phyloP scores from a whole-genome alignment of 2,888 invertebrate species.

The Brachylomia viminalis region DNA sequence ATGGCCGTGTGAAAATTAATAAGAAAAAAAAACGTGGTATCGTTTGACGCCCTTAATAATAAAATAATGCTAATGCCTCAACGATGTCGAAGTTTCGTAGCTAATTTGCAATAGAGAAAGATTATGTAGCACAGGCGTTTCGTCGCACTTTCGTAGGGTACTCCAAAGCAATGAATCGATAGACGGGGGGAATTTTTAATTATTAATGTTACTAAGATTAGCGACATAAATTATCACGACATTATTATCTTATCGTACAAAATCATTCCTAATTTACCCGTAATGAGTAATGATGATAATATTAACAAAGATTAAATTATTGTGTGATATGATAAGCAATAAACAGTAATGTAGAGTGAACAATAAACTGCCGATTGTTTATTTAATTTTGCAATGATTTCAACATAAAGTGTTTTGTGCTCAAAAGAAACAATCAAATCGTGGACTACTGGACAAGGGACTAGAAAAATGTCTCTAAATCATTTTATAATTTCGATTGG shows the following conservation, averaged over 20 bases:
- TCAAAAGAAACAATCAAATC: conserved; percentile 21
- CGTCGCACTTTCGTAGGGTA: background rate
- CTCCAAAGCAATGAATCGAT: background rate
- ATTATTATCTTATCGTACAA: conserved; percentile 68
- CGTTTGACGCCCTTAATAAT: no score
- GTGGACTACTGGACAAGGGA: background rate
- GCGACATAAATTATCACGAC: conserved; percentile 17
- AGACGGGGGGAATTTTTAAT: background rate
- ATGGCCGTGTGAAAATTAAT: background rate
- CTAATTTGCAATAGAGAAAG: background rate
- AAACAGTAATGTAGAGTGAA: conserved; percentile 41
- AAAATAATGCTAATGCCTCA: background rate
- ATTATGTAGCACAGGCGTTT: background rate
- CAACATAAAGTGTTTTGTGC: conserved; percentile 16
- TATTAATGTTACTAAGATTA: background rate
- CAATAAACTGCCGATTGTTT: conserved; percentile 18
- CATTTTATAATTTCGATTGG: conserved; percentile 32
- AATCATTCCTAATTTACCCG: conserved; percentile 74
- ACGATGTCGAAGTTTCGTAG: background rate
- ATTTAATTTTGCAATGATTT: conserved; percentile 31
- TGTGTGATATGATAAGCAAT: conserved; percentile 68
- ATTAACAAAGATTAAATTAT: conserved; percentile 62
- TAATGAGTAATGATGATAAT: conserved; percentile 69
- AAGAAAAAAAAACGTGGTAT: no score
- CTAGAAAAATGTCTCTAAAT: conserved; percentile 35